Evolutionary conservation across 1,140 invertebrate genomes (phyloP).

Genomic region (Brachionus paranguensis): DNA sequence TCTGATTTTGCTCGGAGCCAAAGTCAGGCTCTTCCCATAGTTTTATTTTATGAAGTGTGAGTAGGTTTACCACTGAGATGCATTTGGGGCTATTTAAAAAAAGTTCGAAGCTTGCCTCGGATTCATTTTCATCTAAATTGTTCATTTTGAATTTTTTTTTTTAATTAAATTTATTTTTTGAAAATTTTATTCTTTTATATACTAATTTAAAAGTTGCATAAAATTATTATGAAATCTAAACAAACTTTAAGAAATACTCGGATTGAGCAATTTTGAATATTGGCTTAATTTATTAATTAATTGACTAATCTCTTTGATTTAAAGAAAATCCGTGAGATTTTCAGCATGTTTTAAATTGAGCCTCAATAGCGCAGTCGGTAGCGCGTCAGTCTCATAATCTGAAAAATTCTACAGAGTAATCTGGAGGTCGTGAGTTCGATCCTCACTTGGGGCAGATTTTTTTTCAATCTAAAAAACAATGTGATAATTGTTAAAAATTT

Average conservation of each 20-base stretch:
- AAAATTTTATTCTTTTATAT: slow-evolving; percentile 61
- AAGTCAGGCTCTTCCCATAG: background rate
- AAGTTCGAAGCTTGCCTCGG: background rate
- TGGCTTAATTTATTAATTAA: background rate
- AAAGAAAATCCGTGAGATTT: background rate
- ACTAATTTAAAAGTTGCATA: background rate
- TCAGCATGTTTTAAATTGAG: background rate
- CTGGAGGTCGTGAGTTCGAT: background rate
- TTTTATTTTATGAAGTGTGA: background rate
- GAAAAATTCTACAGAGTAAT: background rate
- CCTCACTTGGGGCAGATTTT: background rate
- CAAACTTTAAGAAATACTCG: background rate
- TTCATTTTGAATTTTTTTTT: slow-evolving; percentile 38
- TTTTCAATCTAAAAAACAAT: background rate
- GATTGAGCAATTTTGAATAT: background rate
- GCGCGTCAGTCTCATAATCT: background rate
- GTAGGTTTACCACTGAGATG: background rate
- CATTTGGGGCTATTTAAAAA: background rate
- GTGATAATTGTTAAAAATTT: no score
- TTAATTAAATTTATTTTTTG: slow-evolving; percentile 69
- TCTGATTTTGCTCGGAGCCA: background rate
- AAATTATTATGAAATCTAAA: background rate
- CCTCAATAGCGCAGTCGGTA: background rate
- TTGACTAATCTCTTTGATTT: background rate
- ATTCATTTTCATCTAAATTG: background rate